A percentile compares a stretch with the other conserved stretches of the same genome.
phyloP scores from a whole-genome alignment of 2,113 vertebrate genomes.

The Odocoileus virginianus region DNA sequence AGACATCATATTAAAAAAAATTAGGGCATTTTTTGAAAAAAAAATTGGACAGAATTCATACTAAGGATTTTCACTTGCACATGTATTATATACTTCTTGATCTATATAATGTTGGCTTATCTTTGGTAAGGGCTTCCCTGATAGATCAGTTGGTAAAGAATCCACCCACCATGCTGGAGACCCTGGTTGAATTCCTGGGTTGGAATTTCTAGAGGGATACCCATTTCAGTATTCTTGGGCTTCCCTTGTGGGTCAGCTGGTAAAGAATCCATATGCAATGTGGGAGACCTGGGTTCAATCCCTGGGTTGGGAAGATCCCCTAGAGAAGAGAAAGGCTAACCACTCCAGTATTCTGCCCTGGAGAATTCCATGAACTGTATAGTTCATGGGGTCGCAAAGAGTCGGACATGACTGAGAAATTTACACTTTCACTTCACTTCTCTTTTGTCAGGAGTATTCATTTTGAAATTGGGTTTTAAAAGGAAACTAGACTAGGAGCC shows the following conservation, averaged over 20 bases:
- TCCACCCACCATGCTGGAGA: not conserved
- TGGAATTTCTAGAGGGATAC: not conserved
- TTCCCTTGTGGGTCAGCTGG: not conserved
- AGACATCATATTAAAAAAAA: not conserved
- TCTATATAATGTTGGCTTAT: not conserved
- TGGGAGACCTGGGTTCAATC: not conserved
- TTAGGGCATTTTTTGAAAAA: not conserved
- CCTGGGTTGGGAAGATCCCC: not conserved
- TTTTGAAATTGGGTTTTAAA: not conserved
- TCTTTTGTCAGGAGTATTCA: not conserved
- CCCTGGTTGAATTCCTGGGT: not conserved
- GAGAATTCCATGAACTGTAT: not conserved
- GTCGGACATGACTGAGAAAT: accelerated
- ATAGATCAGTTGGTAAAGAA: not conserved
- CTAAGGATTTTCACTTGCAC: not conserved
- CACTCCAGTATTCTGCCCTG: not conserved
- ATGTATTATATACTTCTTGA: not conserved
- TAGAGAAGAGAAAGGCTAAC: not conserved
- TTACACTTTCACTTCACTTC: not conserved
- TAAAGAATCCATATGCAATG: not conserved
- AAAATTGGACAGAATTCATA: not conserved
- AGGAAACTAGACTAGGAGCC: not conserved
- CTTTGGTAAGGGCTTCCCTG: not conserved
- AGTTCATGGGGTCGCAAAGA: not conserved
- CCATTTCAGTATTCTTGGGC: not conserved